Conservation (phyloP, 2,113 vertebrate genomes). For the Coturnix japonica region DNA sequence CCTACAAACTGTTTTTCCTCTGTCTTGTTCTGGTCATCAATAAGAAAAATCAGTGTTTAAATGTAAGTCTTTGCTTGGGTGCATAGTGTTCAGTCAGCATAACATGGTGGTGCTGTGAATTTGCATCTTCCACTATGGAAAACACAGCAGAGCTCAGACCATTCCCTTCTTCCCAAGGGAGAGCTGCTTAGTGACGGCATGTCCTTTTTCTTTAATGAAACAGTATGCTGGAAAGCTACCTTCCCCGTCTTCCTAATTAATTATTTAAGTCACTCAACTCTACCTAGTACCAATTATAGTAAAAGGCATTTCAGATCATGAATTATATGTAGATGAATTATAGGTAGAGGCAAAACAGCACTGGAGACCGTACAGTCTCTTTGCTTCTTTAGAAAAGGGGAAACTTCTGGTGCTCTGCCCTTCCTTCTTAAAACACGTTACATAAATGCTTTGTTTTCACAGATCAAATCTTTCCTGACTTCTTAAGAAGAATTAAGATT, state of each 20-base stretch:
- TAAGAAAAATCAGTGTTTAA: background rate
- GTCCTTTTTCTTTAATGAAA: background rate
- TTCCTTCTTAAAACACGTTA: background rate
- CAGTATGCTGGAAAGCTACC: background rate
- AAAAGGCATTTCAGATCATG: background rate
- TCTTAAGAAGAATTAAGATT: background rate
- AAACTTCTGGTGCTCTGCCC: background rate
- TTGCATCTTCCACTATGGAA: background rate
- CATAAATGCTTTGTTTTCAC: background rate
- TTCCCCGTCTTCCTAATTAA: background rate
- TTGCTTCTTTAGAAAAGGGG: background rate
- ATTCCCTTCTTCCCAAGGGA: background rate
- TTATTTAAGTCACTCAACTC: background rate
- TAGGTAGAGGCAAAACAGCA: background rate
- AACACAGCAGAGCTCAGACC: background rate
- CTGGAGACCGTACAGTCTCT: accelerated
- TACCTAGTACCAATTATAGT: background rate
- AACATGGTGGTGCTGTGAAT: background rate
- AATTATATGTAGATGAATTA: accelerated
- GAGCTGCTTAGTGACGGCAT: background rate
- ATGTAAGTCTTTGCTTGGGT: no score
- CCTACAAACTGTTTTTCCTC: background rate
- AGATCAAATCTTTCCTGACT: constrained; percentile 62
- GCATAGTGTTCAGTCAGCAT: accelerated
- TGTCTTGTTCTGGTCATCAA: background rate